Base-by-base conservation (phyloP, 37 sponge, comb jelly and placozoan genomes). In the Mnemiopsis leidyi region DNA sequence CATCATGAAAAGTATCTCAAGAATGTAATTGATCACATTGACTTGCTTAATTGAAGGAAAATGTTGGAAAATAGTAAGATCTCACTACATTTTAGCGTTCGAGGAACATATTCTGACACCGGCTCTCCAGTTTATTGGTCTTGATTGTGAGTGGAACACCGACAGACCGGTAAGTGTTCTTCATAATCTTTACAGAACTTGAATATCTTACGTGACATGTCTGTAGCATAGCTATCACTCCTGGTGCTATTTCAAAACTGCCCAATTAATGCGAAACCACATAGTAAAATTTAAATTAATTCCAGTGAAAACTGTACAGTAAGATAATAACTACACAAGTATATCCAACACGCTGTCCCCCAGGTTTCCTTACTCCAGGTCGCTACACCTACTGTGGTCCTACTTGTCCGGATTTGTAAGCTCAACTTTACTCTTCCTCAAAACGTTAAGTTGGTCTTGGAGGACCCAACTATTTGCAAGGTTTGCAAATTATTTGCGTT, bases 141-240 rank as follows among this genome's bases (percentile, higher is more conserved):
- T 85, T 28, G 90, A 85, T 37, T 85, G 90, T 37, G 90, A 85
- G 61, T 85, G 90, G 90, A 85, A 85, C 90, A 38, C 90, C 24
- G 24, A 40, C 61, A 35, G 90, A 20, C 40, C 40, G 36, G 35
- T 71, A 71, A 5, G 30, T 29, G 5, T 71, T n/a, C 26, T 28
- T 29, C 30, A 28, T 29, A 23, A 23, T 23, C 75, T 28, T 18
- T 71, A n/a, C 75, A 23, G 30, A 71, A 20, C 20, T 67, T 67
- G 18, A 29, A 71, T 18, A 29, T 71, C 75, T 5, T 28, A 13
- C 26, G 30, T 67, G 20, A 67, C 68, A 13, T 67, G 18, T 21
- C 68, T 67, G 13, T 20, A 21, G 20, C 68, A 21, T 20, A 67
- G 68, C 68, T 20, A 13, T 13, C 18, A 21, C 20, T 67, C 68